A percentile compares a stretch with the other conserved stretches of the same genome.
These are phyloP conservation scores for Alsophila aescularia DNA, from an alignment of 2,888 invertebrate genomes.

Conservation along the genomic window DNA sequence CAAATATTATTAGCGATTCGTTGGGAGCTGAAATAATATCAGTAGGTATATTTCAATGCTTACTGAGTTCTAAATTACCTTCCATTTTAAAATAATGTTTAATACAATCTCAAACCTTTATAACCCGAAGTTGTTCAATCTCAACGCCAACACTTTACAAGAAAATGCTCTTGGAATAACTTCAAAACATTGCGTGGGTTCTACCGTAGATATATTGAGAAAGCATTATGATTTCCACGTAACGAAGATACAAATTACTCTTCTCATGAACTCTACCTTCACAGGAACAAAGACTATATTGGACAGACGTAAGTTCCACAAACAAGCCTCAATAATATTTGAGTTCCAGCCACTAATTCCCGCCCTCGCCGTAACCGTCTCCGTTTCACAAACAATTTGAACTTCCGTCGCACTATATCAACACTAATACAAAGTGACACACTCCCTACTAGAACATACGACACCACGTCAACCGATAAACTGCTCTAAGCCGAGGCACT, in stretches of 20 bases:
- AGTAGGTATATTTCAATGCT: too few species aligned
- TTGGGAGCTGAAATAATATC: neutral
- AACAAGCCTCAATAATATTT: slow-evolving; percentile 55
- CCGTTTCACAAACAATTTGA: slow-evolving; percentile 51
- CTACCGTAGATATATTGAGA: slow-evolving; percentile 11
- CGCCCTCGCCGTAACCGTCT: slow-evolving; percentile 39
- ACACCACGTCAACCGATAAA: neutral
- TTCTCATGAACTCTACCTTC: slow-evolving; percentile 6
- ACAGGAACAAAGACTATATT: slow-evolving; percentile 16
- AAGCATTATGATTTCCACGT: slow-evolving; percentile 22
- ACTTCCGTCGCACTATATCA: slow-evolving; percentile 38
- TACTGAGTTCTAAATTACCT: neutral
- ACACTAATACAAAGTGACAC: slow-evolving; percentile 42
- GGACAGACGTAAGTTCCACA: slow-evolving; percentile 41
- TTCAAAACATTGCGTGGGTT: slow-evolving; percentile 14
- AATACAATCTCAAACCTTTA: neutral
- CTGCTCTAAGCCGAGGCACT: neutral
- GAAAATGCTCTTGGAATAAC: slow-evolving; percentile 17
- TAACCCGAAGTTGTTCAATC: neutral
- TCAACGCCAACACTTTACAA: slow-evolving; percentile 8
- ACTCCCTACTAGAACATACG: slow-evolving; percentile 10
- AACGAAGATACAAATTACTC: slow-evolving; percentile 6
- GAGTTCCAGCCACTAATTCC: slow-evolving; percentile 53
- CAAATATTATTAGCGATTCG: neutral
- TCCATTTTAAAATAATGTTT: too few species aligned